Conservation (phyloP, 2,113 vertebrate genomes). For the Stigmatopora argus region DNA sequence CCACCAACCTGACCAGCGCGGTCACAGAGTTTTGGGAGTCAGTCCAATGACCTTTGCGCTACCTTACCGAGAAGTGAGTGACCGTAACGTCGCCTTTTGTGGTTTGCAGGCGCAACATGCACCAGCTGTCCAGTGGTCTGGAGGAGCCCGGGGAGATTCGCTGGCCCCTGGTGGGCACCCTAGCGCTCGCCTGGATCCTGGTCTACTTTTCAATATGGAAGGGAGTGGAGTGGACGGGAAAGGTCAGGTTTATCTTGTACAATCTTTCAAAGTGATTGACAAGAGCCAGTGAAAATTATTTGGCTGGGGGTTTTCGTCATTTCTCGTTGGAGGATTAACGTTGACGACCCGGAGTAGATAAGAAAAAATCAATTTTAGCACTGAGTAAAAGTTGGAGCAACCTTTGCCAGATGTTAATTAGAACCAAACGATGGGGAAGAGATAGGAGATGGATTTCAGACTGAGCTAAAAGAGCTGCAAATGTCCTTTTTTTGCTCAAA, state of each 20-base stretch:
- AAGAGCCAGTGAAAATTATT: background rate
- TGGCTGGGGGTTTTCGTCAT: background rate
- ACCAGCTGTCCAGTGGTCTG: slow-evolving; percentile 77
- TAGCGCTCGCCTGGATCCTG: slow-evolving; percentile 84
- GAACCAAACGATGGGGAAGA: background rate
- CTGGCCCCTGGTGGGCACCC: slow-evolving; percentile 82
- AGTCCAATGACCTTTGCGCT: slow-evolving; percentile 33
- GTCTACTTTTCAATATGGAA: slow-evolving; percentile 95
- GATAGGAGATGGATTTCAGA: background rate
- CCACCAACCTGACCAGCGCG: slow-evolving; percentile 82
- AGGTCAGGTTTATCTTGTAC: slow-evolving; percentile 65
- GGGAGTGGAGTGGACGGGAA: slow-evolving; percentile 89
- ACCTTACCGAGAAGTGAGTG: background rate
- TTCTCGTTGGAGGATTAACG: background rate
- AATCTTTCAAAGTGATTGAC: background rate
- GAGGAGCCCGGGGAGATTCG: slow-evolving; percentile 79
- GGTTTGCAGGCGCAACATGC: slow-evolving; percentile 81
- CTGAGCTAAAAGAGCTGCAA: background rate
- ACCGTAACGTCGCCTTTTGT: background rate
- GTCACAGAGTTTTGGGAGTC: slow-evolving; percentile 93
- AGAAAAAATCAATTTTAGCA: background rate
- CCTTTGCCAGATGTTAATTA: background rate
- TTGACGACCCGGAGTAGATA: background rate
- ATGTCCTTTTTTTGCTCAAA: background rate
- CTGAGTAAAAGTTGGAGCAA: background rate